These are phyloP conservation scores for Phalloptychus januarius DNA, from an alignment of 2,797 vertebrate genomes.

Conservation along the genomic window DNA sequence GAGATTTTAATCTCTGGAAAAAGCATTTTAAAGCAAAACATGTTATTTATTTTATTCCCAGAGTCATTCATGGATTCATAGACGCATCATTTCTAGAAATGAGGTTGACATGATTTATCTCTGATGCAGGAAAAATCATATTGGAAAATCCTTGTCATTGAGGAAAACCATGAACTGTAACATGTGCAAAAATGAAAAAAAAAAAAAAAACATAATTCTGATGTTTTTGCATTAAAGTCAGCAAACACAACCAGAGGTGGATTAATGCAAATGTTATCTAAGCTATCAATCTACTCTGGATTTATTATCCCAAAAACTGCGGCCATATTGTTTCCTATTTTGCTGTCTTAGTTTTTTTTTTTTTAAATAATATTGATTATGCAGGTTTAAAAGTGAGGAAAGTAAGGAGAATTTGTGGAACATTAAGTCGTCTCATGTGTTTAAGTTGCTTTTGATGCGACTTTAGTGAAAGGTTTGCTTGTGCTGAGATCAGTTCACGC, in stretches of 20 bases:
- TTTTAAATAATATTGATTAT: background rate
- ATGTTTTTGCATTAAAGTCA: background rate
- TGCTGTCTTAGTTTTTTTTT: background rate
- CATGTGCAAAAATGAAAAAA: background rate
- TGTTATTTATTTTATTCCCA: constrained; percentile 9
- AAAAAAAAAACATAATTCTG: background rate
- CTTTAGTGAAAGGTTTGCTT: background rate
- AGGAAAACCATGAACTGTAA: background rate
- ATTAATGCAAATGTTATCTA: background rate
- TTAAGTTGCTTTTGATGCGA: background rate
- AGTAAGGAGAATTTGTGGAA: background rate
- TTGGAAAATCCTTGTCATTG: background rate
- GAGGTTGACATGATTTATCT: background rate
- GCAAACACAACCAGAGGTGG: background rate
- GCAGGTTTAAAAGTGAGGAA: background rate
- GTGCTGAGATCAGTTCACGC: background rate
- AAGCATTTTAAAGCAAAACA: constrained; percentile 23
- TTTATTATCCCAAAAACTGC: background rate
- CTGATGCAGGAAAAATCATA: background rate
- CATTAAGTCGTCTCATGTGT: background rate
- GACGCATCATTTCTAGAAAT: background rate
- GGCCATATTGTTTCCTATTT: no score
- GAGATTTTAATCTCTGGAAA: constrained; percentile 43
- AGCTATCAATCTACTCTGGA: background rate
- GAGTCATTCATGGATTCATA: constrained; percentile 3